Evolutionary conservation across 2,797 vertebrate genomes (phyloP).

Genomic region (Callimico goeldii): DNA sequence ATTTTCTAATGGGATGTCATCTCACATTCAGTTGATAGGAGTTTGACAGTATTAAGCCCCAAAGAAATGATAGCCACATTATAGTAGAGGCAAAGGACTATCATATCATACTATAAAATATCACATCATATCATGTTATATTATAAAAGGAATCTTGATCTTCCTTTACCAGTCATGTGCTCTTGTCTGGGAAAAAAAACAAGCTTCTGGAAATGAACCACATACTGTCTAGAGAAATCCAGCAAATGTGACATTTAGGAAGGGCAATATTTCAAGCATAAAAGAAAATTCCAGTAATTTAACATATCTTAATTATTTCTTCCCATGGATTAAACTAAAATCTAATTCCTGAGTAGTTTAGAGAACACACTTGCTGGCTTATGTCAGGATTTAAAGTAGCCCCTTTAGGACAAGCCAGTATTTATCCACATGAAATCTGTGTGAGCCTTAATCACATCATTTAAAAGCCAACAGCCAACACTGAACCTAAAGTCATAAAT

Average conservation of each 20-base stretch:
- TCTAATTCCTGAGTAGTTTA: not conserved
- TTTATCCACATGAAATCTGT: not conserved
- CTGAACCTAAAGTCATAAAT: not conserved
- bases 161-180: conserved; percentile 51
- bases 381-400: not conserved
- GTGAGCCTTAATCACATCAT: not conserved
- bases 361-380: not conserved
- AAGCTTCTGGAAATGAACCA: not conserved
- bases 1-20: conserved; percentile 82
- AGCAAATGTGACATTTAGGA: not conserved
- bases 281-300: conserved; percentile 34
- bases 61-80: conserved; percentile 79
- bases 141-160: conserved; percentile 74
- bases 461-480: not conserved
- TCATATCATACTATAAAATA: conserved; percentile 58
- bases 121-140: not conserved
- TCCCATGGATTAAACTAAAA: not conserved
- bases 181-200: conserved; percentile 32
- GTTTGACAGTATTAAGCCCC: conserved; percentile 70
- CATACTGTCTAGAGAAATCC: not conserved
- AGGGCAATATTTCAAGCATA: conserved; percentile 49
- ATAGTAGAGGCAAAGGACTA: conserved; percentile 72
- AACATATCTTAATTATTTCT: not conserved
- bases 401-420: not conserved
- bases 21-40: conserved; percentile 57